phyloP scores from a whole-genome alignment of 2,888 invertebrate genomes.

The Troglohyphantes excavatus region DNA sequence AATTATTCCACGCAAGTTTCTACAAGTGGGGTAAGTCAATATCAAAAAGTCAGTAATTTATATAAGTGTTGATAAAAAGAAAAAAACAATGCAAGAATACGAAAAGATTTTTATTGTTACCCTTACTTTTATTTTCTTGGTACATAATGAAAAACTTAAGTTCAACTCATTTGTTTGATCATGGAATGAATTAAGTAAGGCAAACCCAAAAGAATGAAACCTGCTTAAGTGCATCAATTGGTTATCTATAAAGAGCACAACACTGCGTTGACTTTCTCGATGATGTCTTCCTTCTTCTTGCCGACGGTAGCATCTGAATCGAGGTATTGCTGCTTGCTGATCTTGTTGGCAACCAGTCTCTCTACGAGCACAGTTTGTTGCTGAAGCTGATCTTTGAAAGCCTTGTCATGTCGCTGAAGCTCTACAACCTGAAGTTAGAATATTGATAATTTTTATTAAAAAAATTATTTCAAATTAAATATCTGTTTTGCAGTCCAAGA shows the following conservation, averaged over 20 bases:
- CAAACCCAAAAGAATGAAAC: slow-evolving; percentile 54
- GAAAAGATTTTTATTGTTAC: slow-evolving; percentile 26
- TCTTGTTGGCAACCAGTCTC: slow-evolving; percentile 86
- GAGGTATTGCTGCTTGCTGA: slow-evolving; percentile 85
- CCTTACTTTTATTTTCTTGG: slow-evolving; percentile 3
- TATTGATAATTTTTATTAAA: background rate
- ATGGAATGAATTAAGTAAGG: slow-evolving; percentile 76
- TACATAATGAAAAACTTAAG: slow-evolving; percentile 9
- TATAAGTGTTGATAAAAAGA: no score
- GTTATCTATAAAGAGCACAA: slow-evolving; percentile 53
- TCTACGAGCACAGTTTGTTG: slow-evolving; percentile 85
- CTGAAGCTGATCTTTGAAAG: slow-evolving; percentile 82
- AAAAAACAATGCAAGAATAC: background rate
- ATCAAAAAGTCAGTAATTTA: no score
- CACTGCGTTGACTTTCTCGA: slow-evolving; percentile 79
- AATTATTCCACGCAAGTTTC: no score
- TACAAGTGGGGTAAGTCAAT: no score
- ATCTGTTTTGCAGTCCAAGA: no score
- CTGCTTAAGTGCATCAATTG: slow-evolving; percentile 19
- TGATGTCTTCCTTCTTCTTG: slow-evolving; percentile 85
- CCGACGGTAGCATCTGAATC: slow-evolving; percentile 85
- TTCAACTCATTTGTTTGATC: slow-evolving; percentile 43
- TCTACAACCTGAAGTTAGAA: slow-evolving; percentile 84
- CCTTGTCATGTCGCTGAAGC: slow-evolving; percentile 85
- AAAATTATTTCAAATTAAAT: no score